Base-by-base conservation (phyloP, 2,888 invertebrate species). In the Hypercompe scribonia region DNA sequence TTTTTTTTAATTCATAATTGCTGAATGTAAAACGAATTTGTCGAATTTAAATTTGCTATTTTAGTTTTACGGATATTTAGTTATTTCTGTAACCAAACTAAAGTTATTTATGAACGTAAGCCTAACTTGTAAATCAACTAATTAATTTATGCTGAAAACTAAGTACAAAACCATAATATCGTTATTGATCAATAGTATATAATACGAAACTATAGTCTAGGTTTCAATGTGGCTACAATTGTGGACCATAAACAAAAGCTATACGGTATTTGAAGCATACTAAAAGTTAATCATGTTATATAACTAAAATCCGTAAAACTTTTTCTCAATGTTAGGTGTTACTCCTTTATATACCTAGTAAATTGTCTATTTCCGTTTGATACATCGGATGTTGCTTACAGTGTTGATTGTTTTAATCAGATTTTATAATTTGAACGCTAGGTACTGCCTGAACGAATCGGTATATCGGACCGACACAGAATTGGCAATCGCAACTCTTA, bases 391-490 rank as follows among this genome's bases (percentile, higher is more conserved):
- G 28, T 67, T 34, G 18, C 42, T 61, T 67, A 36, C 34, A 63
- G 39, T 64, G 64, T 66, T 66, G 65, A 15, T 65, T 39, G 65
- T 28, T 63, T 54, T 74, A 42, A 71, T 63, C 54, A 54, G 18
- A 75, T 73, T 73, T 79, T 75, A 65, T 68, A 54, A 78, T 74
- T 83, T 63, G 75, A 73, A 77, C 63, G 72, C 64, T 74, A 64
- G 64, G 73, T 73, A 72, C 72, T 69, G 68, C 73, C 58, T 73
- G 42, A 76, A 70, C 39, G 42, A 58, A 58, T 75, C 66, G 65
- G 64, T 75, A 69, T 71, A 70, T 73, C 54, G 75, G 72, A 72
- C 71, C 63, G 73, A 73, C 58, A 73, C 68, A 70, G 74, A 77
- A 46, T 75, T 80, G 74, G 65, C 73, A 71, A 73, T 68, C 68